Evolutionary conservation across 2,797 vertebrate genomes (phyloP).

Genomic region (Scleropages formosus): DNA sequence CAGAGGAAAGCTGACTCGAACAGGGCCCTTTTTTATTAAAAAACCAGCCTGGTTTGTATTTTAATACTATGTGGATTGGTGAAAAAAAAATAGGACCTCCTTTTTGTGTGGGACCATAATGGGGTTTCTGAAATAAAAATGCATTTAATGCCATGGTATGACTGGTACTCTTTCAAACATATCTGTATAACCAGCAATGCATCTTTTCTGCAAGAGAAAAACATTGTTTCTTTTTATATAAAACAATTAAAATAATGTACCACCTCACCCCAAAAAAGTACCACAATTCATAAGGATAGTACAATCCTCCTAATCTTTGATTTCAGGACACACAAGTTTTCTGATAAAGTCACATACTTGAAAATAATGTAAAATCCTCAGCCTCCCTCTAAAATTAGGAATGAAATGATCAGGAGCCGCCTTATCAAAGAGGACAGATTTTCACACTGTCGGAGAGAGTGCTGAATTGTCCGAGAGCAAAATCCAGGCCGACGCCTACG

Average conservation of each 20-base stretch:
- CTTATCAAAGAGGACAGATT: slow-evolving; percentile 64
- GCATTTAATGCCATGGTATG: neutral
- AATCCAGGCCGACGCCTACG: slow-evolving; percentile 71
- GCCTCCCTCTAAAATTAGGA: too few relatives aligned
- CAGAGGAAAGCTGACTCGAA: neutral
- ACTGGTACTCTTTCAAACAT: neutral
- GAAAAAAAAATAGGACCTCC: neutral
- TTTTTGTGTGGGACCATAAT: neutral
- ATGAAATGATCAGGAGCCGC: too few relatives aligned
- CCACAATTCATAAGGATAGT: too few relatives aligned
- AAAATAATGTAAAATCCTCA: too few relatives aligned
- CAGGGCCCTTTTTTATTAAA: neutral
- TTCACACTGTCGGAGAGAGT: slow-evolving; percentile 68
- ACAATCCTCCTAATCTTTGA: too few relatives aligned
- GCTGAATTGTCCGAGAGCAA: slow-evolving; percentile 69
- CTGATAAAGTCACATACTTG: too few relatives aligned
- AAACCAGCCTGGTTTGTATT: neutral
- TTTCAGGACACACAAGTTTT: too few relatives aligned
- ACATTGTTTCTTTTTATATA: too few relatives aligned
- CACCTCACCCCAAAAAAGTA: too few relatives aligned
- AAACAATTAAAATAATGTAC: too few relatives aligned
- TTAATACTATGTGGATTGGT: neutral
- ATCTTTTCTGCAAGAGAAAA: neutral
- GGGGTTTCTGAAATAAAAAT: too few relatives aligned
- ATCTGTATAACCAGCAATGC: neutral